phyloP scores from a whole-genome alignment of 1,140 invertebrate species.

The Diorhabda carinulata region DNA sequence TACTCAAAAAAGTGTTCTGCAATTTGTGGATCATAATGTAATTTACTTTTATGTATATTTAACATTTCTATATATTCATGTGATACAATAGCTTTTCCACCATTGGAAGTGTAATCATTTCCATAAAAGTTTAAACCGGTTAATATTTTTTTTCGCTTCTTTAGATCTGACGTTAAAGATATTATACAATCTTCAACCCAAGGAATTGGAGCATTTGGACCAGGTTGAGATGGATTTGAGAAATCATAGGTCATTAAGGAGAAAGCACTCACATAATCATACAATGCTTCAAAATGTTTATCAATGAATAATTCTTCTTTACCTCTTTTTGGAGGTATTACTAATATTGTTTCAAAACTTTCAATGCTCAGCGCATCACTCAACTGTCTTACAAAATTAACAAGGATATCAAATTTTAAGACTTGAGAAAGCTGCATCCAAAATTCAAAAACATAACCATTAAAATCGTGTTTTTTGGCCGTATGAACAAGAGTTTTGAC shows the following conservation, averaged over 20 bases:
- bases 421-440: constrained; percentile 76
- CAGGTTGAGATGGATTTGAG: constrained; percentile 74
- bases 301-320: constrained; percentile 70
- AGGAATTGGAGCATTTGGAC: constrained; percentile 79
- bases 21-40: constrained; percentile 72
- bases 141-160: constrained; percentile 72
- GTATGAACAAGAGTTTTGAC: constrained; percentile 58
- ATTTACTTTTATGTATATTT: constrained; percentile 61
- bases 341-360: constrained; percentile 69
- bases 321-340: constrained; percentile 75
- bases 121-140: constrained; percentile 94
- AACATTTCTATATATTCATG: constrained; percentile 71
- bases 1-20: constrained; percentile 85
- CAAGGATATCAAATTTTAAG: constrained; percentile 59
- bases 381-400: constrained; percentile 61
- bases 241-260: constrained; percentile 96
- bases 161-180: constrained; percentile 61
- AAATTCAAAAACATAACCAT: constrained; percentile 85
- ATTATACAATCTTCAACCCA: constrained; percentile 82
- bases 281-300: constrained; percentile 73
- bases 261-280: constrained; percentile 75
- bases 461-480: constrained; percentile 67
- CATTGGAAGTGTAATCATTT: constrained; percentile 75
- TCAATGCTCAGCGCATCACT: constrained; percentile 48
- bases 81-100: constrained; percentile 74